Evolutionary conservation across 2,888 invertebrate genomes (phyloP), one percentile per base, ranked within the genome.

Genomic region (Gisinianus flammeolus): DNA sequence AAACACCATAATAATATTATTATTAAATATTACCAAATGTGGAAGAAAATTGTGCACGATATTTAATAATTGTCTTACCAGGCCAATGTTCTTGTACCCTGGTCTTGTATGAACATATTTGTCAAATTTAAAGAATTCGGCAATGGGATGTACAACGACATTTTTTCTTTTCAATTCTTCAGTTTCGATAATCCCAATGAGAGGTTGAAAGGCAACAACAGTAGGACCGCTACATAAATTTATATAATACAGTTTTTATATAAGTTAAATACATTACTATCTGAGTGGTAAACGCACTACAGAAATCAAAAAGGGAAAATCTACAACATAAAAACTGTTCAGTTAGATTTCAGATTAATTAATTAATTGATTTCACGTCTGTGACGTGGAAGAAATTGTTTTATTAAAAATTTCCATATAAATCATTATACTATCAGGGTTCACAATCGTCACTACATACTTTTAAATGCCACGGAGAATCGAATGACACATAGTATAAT

Each of bases 11-110:
- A n/a, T n/a, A n/a, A n/a, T n/a, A n/a, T n/a, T n/a, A n/a, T n/a
- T n/a, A n/a, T n/a, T n/a, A n/a, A n/a, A n/a, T n/a, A n/a, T n/a
- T n/a, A n/a, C n/a, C n/a, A n/a, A n/a, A n/a, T n/a, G n/a, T n/a
- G n/a, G n/a, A n/a, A n/a, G n/a, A n/a, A n/a, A n/a, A n/a, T n/a
- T n/a, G n/a, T n/a, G n/a, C n/a, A n/a, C n/a, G n/a, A n/a, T n/a
- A n/a, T n/a, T n/a, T n/a, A n/a, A n/a, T n/a, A n/a, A n/a, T n/a
- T n/a, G n/a, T 12, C 70, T 70, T 58, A 72, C 79, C 70, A 80
- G 26, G 33, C 78, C 80, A 26, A 80, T 66, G 44, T 80, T 80
- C 19, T 80, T 76, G 66, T 79, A 79, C 33, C 76, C 22, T 4
- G 44, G 12, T 12, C 24, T 4, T 8, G 72, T 8, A 26, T 58